Evolutionary conservation across 2,797 vertebrate species (phyloP), one percentile per base, ranked within the genome.

Genomic region (Rhadinocentrus ornatus): DNA sequence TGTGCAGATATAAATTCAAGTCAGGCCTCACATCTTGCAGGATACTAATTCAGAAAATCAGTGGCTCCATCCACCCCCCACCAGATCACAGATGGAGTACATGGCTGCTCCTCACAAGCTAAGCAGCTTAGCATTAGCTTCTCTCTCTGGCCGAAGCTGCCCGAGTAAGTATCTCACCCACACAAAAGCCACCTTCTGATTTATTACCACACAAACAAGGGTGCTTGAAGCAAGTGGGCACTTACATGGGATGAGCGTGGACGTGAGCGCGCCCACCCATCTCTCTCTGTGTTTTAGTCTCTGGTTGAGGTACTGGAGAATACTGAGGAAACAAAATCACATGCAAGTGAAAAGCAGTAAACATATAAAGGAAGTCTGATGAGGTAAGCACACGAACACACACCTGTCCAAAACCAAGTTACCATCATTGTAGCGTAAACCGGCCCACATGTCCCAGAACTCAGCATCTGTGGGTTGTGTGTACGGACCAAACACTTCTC

Each of bases 401-500:
- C 74, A 97, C 97, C 97, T 98, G 95, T 97, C 97, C 61, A 97
- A 67, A 0, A 98, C 96, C 1, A 99, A 87, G 86, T 99, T 97
- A 32, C 97, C 97, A 0, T 99, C 97, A 0, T 99, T 98, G 74
- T 94, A 95, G 83, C 96, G 91, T 44, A 99, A 73, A 0, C 89
- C 91, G 0, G 96, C 95, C 97, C 97, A 99, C 96, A 98, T 99
- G 87, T 99, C 97, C 97, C 97, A 98, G 73, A 94, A 93, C 62
- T 99, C 97, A 0, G 95, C 93, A 8, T 96, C 96, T 0, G 96
- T 95, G 35, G 97, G 98, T 81, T 98, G 96, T 0, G 97, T 99
- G 86, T 97, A 95, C 0, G 97, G 97, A 34, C 97, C 97, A 0
- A 99, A 99, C 62, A 98, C 97, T 0, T 96, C 95, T 0, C 94